Conservation (phyloP, 2,113 vertebrate species). For the Pachyramphus minor region DNA sequence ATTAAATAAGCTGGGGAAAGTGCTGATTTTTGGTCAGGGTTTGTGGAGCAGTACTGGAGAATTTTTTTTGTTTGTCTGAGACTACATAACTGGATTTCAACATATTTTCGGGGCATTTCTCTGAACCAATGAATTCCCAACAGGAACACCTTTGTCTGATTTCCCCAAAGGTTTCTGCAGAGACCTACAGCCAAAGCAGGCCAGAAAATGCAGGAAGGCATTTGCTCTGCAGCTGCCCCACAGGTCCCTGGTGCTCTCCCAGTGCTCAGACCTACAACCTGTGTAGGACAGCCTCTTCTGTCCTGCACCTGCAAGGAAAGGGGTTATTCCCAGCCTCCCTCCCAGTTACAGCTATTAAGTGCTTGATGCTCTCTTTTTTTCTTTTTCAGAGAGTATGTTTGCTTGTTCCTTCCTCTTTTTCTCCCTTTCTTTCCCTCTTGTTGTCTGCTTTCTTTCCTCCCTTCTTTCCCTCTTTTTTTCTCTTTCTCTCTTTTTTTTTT, state of each 20-base stretch:
- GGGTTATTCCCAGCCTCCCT: neutral
- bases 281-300: neutral
- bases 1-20: neutral
- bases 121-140: neutral
- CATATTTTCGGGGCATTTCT: slow-evolving; percentile 24
- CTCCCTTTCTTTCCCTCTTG: neutral
- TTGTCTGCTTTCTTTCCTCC: neutral
- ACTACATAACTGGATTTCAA: neutral
- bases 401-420: neutral
- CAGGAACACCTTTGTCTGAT: neutral
- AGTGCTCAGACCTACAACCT: neutral
- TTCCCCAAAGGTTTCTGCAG: neutral
- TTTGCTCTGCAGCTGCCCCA: accelerated
- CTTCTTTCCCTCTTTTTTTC: neutral
- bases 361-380: neutral
- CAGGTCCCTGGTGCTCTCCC: neutral
- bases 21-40: neutral
- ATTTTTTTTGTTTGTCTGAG: neutral
- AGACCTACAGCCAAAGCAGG: neutral
- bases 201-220: neutral
- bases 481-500: neutral
- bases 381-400: neutral
- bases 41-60: neutral
- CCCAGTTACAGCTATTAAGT: neutral
- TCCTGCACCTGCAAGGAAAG: neutral